phyloP scores from a whole-genome alignment of 37 sponge, comb jelly and placozoan genomes.

The Geodia barretti region DNA sequence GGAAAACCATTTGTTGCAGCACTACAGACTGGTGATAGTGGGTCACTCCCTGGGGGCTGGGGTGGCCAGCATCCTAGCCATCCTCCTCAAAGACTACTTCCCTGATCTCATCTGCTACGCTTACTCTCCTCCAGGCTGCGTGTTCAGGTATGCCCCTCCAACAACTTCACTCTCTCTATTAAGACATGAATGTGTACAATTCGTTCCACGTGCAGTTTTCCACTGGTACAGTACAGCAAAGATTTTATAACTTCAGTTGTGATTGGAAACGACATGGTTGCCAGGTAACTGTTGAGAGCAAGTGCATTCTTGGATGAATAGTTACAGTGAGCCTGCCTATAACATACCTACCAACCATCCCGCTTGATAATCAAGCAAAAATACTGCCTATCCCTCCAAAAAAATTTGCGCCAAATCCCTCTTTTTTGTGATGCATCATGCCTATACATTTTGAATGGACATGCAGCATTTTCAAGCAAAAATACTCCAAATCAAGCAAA shows the following conservation, averaged over 20 bases:
- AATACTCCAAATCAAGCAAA: no score
- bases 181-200: no score
- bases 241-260: slow-evolving; percentile 7
- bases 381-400: no score
- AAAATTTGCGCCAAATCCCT: no score
- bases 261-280: slow-evolving; percentile 11
- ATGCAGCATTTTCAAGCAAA: no score
- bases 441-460: no score
- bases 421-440: no score
- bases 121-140: slow-evolving; percentile 61
- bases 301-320: not conserved
- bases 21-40: slow-evolving; percentile 27
- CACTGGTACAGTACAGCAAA: not conserved
- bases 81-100: slow-evolving; percentile 35
- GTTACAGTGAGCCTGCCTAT: no score
- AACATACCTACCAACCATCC: no score
- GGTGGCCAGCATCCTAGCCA: slow-evolving; percentile 50
- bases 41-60: slow-evolving; percentile 60
- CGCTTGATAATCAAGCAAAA: no score
- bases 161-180: not conserved
- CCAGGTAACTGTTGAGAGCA: slow-evolving; percentile 11
- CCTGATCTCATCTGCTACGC: slow-evolving; percentile 39
- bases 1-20: not conserved
- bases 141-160: slow-evolving; percentile 29
- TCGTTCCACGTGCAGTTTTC: slow-evolving; percentile 25